Conservation (phyloP, 2,888 invertebrate species). For the Meganola albula region DNA sequence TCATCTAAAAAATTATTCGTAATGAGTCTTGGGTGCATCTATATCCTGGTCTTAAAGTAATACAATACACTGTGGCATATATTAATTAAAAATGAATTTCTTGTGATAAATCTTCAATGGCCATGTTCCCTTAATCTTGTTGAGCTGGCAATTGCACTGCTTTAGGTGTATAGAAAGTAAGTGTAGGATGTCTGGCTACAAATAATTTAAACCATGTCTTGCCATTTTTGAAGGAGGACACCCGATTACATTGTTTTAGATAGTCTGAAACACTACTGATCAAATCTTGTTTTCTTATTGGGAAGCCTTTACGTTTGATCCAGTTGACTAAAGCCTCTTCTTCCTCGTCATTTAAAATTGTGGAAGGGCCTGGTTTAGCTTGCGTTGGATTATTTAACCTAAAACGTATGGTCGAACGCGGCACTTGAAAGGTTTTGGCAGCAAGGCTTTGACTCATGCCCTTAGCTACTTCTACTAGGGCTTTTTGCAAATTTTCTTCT, state of each 20-base stretch:
- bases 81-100: no score
- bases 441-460: conserved; percentile 7
- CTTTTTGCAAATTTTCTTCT: conserved; percentile 7
- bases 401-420: neutral
- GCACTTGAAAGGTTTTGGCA: conserved; percentile 6
- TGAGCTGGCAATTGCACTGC: conserved; percentile 37
- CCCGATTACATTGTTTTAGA: neutral
- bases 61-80: no score
- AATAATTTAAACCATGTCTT: conserved; percentile 24
- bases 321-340: conserved; percentile 33
- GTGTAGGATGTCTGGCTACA: conserved; percentile 23
- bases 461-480: conserved; percentile 2
- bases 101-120: no score
- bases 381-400: neutral
- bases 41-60: no score
- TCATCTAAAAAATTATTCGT: no score
- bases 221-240: conserved; percentile 13
- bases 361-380: neutral
- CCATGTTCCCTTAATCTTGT: no score
- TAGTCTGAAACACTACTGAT: neutral
- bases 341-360: conserved; percentile 15
- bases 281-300: conserved; percentile 26
- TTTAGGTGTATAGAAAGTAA: conserved; percentile 27
- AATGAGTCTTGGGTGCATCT: no score
- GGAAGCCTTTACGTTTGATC: conserved; percentile 38